A percentile compares a stretch with the other conserved stretches of the same genome.
Conservation (phyloP, 2,797 vertebrate genomes). For the Diceros bicornis region DNA sequence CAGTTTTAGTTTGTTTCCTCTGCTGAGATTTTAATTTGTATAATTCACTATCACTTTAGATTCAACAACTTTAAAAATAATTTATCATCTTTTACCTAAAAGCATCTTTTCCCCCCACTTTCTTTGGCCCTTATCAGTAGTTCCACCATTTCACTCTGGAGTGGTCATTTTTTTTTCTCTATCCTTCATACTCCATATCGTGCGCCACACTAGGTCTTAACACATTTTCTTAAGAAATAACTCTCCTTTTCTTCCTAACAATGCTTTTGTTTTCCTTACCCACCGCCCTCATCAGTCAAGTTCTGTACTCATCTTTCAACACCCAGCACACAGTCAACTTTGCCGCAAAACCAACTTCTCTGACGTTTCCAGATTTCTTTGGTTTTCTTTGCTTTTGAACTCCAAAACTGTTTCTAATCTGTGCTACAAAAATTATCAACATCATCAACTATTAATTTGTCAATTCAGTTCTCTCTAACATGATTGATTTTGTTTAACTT, state of each 20-base stretch:
- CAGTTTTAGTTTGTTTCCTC: background rate
- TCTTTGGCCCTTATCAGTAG: background rate
- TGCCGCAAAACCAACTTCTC: background rate
- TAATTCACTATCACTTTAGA: background rate
- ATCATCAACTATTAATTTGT: background rate
- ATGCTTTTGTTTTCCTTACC: background rate
- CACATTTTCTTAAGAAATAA: background rate
- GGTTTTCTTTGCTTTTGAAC: slow-evolving; percentile 25
- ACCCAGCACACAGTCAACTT: background rate
- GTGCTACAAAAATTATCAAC: background rate
- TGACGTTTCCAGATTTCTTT: background rate
- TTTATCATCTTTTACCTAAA: background rate
- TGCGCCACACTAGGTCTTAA: background rate
- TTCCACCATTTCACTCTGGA: background rate
- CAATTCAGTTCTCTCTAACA: background rate
- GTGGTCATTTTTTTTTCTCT: background rate
- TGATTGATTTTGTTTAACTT: slow-evolving; percentile 20
- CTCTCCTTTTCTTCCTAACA: background rate
- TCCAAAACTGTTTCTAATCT: background rate
- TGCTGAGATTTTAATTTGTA: background rate
- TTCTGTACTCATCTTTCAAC: background rate
- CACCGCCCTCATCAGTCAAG: background rate
- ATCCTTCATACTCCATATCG: background rate
- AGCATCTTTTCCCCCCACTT: background rate
- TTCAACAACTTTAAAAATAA: background rate